phyloP scores from a whole-genome alignment of 2,888 invertebrate species.

The Pediacus dermestoides region DNA sequence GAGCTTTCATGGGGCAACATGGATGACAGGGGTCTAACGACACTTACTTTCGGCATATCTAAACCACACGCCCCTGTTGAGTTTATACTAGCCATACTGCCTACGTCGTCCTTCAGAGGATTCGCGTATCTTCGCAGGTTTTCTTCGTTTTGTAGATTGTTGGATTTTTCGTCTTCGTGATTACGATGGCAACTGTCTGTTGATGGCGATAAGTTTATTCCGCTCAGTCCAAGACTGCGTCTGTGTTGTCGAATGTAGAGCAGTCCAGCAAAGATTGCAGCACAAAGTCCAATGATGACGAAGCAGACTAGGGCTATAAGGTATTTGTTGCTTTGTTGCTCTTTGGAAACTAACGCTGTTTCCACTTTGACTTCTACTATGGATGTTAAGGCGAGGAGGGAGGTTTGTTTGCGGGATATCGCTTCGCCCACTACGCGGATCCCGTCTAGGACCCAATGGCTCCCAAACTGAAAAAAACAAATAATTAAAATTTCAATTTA shows the following conservation, averaged over 20 bases:
- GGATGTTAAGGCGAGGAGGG: slow-evolving; percentile 63
- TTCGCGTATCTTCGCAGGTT: slow-evolving; percentile 66
- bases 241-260: slow-evolving; percentile 58
- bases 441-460: slow-evolving; percentile 54
- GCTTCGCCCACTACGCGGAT: slow-evolving; percentile 61
- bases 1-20: slow-evolving; percentile 50
- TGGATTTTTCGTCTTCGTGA: slow-evolving; percentile 83
- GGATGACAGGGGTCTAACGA: slow-evolving; percentile 48
- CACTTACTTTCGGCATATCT: slow-evolving; percentile 50
- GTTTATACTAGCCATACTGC: slow-evolving; percentile 41
- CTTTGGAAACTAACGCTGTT: slow-evolving; percentile 61
- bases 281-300: slow-evolving; percentile 45
- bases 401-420: slow-evolving; percentile 60
- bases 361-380: slow-evolving; percentile 76
- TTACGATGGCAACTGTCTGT: slow-evolving; percentile 61
- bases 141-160: slow-evolving; percentile 88
- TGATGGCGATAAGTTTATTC: slow-evolving; percentile 54
- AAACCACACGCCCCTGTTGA: slow-evolving; percentile 40
- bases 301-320: slow-evolving; percentile 51
- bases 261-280: slow-evolving; percentile 49
- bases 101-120: slow-evolving; percentile 52
- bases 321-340: slow-evolving; percentile 53
- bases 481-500: slow-evolving; percentile 13
- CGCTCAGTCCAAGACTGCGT: slow-evolving; percentile 52
- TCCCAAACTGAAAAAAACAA: slow-evolving; percentile 52